A percentile compares a stretch with the other conserved stretches of the same genome.
Conservation (phyloP, 2,888 invertebrate genomes). For the Electrophaes corylata region DNA sequence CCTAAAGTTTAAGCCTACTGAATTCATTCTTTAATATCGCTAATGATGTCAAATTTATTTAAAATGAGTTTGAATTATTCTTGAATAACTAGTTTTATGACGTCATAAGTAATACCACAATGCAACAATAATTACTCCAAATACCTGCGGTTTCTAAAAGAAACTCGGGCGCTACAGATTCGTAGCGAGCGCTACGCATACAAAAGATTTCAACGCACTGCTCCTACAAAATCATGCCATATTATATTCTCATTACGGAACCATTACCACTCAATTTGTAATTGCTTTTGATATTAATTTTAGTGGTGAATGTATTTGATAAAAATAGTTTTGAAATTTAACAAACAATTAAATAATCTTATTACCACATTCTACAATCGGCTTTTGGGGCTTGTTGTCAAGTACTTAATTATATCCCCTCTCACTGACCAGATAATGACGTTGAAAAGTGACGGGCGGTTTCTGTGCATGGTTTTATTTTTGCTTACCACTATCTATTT, state of each 20-base stretch:
- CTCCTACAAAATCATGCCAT: constrained; percentile 31
- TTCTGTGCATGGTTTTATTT: neutral
- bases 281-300: constrained; percentile 10
- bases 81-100: neutral
- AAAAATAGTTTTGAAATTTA: neutral
- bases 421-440: constrained; percentile 4
- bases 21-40: no score
- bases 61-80: no score
- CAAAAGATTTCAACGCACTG: constrained; percentile 75
- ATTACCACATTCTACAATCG: neutral
- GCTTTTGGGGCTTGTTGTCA: neutral
- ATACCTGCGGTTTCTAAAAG: constrained; percentile 42
- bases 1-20: no score
- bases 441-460: constrained; percentile 20
- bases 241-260: constrained; percentile 36
- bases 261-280: constrained; percentile 17
- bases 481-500: neutral
- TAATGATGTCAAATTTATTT: no score
- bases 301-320: neutral
- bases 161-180: constrained; percentile 45
- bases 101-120: neutral
- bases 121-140: constrained; percentile 6
- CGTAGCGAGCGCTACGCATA: constrained; percentile 56
- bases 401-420: neutral
- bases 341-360: neutral